A percentile compares a stretch with the other conserved stretches of the same genome.
phyloP scores from a whole-genome alignment of 1,140 invertebrate species.

The Globodera ellingtonae region DNA sequence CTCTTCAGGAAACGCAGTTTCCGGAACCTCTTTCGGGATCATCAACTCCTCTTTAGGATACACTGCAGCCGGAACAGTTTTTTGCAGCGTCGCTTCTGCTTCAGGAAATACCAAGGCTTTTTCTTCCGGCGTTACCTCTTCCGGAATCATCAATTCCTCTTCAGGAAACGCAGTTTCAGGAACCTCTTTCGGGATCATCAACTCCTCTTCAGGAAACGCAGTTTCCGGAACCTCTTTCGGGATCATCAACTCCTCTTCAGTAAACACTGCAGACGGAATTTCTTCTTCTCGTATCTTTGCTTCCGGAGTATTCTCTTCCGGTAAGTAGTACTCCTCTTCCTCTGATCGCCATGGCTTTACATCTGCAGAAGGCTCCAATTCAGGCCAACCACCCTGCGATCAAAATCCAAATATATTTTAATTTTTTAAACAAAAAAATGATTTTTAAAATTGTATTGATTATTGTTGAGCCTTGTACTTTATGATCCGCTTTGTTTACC shows the following conservation, averaged over 20 bases:
- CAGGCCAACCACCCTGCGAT: neutral
- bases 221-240: neutral
- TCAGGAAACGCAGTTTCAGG: neutral
- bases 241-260: neutral
- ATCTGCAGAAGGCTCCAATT: neutral
- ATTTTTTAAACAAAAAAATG: too few relatives aligned
- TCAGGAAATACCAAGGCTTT: neutral
- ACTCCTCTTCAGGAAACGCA: too few relatives aligned
- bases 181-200: neutral
- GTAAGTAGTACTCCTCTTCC: neutral
- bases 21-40: neutral
- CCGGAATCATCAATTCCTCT: neutral
- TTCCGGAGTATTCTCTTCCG: neutral
- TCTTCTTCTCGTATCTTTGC: neutral
- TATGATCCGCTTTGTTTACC: too few relatives aligned
- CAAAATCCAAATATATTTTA: too few relatives aligned
- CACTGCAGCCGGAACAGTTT: neutral
- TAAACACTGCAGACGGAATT: neutral
- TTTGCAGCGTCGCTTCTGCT: neutral
- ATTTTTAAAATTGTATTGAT: too few relatives aligned
- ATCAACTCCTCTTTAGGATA: neutral
- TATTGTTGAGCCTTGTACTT: too few relatives aligned
- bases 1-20: too few relatives aligned
- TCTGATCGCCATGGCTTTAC: too few relatives aligned
- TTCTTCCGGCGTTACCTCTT: neutral